phyloP scores from a whole-genome alignment of 1,140 invertebrate species.

The Lasaia peninsularis region DNA sequence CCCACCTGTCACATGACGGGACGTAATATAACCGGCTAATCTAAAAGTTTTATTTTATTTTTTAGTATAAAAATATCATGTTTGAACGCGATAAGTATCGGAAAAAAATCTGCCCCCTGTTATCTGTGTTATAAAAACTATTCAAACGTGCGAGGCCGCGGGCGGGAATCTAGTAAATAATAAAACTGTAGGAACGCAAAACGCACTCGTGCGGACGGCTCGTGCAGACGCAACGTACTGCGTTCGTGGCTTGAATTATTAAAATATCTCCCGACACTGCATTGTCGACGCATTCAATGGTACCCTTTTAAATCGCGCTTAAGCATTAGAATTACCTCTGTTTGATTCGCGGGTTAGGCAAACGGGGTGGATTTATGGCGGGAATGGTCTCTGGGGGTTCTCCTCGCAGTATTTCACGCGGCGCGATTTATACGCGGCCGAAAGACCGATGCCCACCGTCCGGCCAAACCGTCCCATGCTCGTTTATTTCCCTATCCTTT shows the following conservation, averaged over 20 bases:
- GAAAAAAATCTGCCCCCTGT: too few species aligned
- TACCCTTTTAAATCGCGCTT: constrained; percentile 30
- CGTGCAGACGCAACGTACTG: neutral
- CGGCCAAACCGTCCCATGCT: constrained; percentile 19
- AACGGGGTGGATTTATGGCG: constrained; percentile 61
- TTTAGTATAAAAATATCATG: neutral
- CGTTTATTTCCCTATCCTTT: constrained; percentile 44
- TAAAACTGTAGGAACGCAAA: neutral
- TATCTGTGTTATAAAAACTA: neutral
- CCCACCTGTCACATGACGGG: too few species aligned
- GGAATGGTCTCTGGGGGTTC: constrained; percentile 24
- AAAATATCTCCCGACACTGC: neutral
- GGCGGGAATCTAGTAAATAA: neutral
- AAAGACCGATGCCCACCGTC: constrained; percentile 23
- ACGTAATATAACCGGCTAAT: too few species aligned
- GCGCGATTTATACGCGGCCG: constrained; percentile 40
- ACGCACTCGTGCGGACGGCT: neutral
- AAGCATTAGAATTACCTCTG: constrained; percentile 64
- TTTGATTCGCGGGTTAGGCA: constrained; percentile 54
- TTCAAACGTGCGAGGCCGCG: neutral
- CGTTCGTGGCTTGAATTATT: constrained; percentile 2
- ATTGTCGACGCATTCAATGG: constrained; percentile 1
- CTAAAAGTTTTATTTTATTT: too few species aligned
- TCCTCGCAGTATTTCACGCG: constrained; percentile 36
- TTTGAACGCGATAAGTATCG: neutral